phyloP scores from a whole-genome alignment of 2,113 vertebrate species.

The Typhlomys cinereus region DNA sequence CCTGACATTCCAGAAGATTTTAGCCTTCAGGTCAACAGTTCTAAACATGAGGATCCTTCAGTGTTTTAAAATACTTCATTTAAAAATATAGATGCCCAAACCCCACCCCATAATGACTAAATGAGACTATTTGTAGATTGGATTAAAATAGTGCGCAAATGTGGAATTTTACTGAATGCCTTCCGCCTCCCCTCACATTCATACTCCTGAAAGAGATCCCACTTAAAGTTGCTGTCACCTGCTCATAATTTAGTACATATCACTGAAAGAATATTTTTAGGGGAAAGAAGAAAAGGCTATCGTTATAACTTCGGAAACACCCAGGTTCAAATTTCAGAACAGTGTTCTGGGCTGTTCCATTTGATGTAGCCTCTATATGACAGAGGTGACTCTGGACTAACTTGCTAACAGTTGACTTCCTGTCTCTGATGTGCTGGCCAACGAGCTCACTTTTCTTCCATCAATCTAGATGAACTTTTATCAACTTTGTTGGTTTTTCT shows the following conservation, averaged over 20 bases:
- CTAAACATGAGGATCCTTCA: not conserved
- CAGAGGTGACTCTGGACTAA: not conserved
- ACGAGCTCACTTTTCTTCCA: not conserved
- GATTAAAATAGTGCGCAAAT: not conserved
- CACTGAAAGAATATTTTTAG: not conserved
- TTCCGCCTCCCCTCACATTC: not conserved
- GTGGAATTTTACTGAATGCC: not conserved
- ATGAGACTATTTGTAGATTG: not conserved
- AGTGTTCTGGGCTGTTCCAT: not conserved
- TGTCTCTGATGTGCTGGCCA: not conserved
- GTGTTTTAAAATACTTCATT: constrained; percentile 15
- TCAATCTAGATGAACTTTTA: not conserved
- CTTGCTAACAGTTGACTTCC: not conserved
- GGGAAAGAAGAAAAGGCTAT: not conserved
- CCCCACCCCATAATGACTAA: not conserved
- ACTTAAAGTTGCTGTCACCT: not conserved
- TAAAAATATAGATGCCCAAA: constrained; percentile 1
- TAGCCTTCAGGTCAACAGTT: not conserved
- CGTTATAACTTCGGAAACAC: not conserved
- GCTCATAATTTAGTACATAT: not conserved
- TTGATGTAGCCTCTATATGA: not conserved
- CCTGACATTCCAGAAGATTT: not conserved
- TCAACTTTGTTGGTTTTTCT: not conserved
- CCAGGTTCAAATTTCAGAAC: not conserved
- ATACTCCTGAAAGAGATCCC: not conserved